These are phyloP conservation scores for Notiomystis cincta DNA, from an alignment of 2,113 vertebrate species.

Conservation along the genomic window DNA sequence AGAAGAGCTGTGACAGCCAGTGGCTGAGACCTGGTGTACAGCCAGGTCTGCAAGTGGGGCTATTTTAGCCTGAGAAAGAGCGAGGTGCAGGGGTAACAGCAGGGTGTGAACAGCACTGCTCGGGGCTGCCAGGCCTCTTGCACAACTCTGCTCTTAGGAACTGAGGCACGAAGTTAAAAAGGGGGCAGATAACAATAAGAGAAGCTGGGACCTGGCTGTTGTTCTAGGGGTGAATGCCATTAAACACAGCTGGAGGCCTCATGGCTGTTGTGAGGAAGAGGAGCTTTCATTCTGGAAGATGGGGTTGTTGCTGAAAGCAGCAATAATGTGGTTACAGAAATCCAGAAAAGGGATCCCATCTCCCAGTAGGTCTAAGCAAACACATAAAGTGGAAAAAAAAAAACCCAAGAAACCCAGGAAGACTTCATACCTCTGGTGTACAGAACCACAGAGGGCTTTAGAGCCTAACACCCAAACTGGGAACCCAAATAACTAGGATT, in stretches of 20 bases:
- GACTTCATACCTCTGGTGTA: fast-evolving
- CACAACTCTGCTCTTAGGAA: not conserved
- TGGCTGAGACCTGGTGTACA: not conserved
- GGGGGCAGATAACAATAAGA: not conserved
- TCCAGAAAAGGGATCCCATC: not conserved
- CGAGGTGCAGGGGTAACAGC: not conserved
- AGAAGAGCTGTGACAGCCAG: not conserved
- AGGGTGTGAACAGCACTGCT: not conserved
- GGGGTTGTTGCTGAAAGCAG: not conserved
- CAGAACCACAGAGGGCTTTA: not conserved
- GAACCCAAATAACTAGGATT: not conserved
- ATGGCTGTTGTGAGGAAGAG: not conserved
- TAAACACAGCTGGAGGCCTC: not conserved
- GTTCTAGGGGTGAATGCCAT: not conserved
- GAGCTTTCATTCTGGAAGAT: not conserved
- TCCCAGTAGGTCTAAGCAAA: not conserved
- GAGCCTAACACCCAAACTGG: not conserved
- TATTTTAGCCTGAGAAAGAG: not conserved
- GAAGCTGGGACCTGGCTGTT: not conserved
- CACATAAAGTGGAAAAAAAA: not conserved
- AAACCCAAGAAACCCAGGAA: not conserved
- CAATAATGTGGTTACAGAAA: not conserved
- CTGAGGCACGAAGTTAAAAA: not conserved
- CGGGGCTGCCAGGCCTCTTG: not conserved
- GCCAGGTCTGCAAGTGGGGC: not conserved